Percentiles rank a stretch among this genome's conserved stretches.
Evolutionary conservation across 2,888 invertebrate genomes (phyloP).

Genomic region (Dromius quadrimaculatus): DNA sequence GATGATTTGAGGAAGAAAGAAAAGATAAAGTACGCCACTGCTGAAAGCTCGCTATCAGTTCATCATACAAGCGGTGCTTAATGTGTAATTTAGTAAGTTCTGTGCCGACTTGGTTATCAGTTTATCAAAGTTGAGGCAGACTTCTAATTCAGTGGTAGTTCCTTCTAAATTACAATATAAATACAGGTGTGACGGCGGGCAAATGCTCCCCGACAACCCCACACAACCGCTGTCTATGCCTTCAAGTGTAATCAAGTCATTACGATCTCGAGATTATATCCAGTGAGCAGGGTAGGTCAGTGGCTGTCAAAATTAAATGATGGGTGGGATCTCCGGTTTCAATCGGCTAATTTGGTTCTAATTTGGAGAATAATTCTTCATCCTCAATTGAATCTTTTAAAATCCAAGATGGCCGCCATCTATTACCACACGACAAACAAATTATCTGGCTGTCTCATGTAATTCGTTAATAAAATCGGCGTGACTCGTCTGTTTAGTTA

Average conservation of each 20-base stretch:
- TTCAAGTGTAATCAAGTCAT: conserved; percentile 48
- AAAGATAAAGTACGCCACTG: too few species aligned
- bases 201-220: not conserved
- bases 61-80: conserved; percentile 45
- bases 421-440: conserved; percentile 62
- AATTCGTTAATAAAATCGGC: conserved; percentile 65
- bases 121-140: conserved; percentile 17
- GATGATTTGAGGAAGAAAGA: too few species aligned
- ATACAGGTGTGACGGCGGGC: conserved; percentile 39
- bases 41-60: conserved; percentile 5
- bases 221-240: conserved; percentile 4
- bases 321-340: conserved; percentile 9
- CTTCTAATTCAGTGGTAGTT: conserved; percentile 37
- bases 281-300: conserved; percentile 16
- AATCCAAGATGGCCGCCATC: conserved; percentile 53
- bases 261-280: conserved; percentile 45
- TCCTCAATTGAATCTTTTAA: not conserved
- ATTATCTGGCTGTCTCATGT: conserved; percentile 63
- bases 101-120: conserved; percentile 36
- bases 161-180: conserved; percentile 44
- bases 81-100: conserved; percentile 47
- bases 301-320: conserved; percentile 31
- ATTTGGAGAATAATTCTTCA: not conserved
- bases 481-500: conserved; percentile 65
- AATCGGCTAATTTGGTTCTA: conserved; percentile 18